Percentiles rank a stretch among this genome's conserved stretches.
Conservation (phyloP, 2,888 invertebrate species). For the Hanleya hanleyi region DNA sequence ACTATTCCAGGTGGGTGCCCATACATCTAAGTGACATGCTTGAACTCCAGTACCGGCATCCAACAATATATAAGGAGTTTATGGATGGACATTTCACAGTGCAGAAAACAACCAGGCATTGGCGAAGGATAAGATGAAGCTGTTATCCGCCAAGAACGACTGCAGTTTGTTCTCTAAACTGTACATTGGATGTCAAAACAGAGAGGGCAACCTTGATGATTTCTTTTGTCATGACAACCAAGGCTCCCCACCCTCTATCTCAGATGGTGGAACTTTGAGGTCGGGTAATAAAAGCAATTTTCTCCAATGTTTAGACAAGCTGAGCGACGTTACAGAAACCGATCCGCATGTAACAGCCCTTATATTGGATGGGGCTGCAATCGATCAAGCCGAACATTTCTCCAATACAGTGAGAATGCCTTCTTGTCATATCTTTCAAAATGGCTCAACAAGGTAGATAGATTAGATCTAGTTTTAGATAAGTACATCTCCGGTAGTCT, state of each 20-base stretch:
- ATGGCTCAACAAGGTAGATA: too few species aligned
- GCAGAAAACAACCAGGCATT: not conserved
- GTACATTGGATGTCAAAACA: constrained; percentile 28
- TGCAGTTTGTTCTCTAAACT: constrained; percentile 18
- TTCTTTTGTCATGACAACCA: constrained; percentile 26
- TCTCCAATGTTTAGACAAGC: too few species aligned
- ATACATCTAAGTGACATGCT: not conserved
- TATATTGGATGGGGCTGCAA: too few species aligned
- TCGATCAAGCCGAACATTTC: too few species aligned
- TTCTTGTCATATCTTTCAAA: too few species aligned
- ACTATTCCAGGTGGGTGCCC: not conserved
- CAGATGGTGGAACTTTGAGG: constrained; percentile 11
- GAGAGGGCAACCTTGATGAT: constrained; percentile 30
- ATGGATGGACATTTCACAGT: not conserved
- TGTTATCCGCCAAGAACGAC: not conserved
- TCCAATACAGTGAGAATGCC: too few species aligned
- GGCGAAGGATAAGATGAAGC: not conserved
- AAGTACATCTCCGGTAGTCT: too few species aligned
- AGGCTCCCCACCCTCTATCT: constrained; percentile 12
- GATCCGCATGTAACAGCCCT: too few species aligned
- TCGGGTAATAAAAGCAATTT: not conserved
- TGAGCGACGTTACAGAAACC: too few species aligned
- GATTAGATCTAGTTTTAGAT: too few species aligned
- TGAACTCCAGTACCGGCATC: not conserved
- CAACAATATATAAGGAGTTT: not conserved